phyloP scores from a whole-genome alignment of 2,888 invertebrate genomes.

The Lithophane semibrunnea region DNA sequence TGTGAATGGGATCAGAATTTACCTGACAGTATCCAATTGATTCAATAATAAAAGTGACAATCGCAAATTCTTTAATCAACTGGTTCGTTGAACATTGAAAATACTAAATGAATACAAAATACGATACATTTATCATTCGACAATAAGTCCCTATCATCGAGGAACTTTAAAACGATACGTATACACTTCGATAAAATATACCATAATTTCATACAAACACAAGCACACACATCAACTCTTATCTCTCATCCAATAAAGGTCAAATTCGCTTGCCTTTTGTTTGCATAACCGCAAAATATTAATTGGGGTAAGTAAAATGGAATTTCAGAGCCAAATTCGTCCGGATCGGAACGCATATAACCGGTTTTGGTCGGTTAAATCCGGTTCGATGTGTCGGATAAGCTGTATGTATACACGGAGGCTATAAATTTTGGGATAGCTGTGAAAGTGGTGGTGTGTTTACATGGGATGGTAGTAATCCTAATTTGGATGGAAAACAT shows the following conservation, averaged over 20 bases:
- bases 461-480: constrained; percentile 48
- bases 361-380: constrained; percentile 72
- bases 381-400: constrained; percentile 71
- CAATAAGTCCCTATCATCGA: constrained; percentile 61
- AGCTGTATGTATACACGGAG: constrained; percentile 57
- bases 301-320: constrained; percentile 55
- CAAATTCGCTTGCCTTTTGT: constrained; percentile 27
- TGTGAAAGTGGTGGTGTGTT: constrained; percentile 55
- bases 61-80: constrained; percentile 49
- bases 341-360: constrained; percentile 69
- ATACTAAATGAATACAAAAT: constrained; percentile 27
- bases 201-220: background rate
- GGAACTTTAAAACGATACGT: constrained; percentile 57
- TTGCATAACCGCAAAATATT: constrained; percentile 50
- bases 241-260: constrained; percentile 3
- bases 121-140: constrained; percentile 49
- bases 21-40: constrained; percentile 23
- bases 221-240: constrained; percentile 2
- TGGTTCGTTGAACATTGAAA: constrained; percentile 24
- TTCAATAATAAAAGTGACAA: constrained; percentile 42
- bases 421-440: constrained; percentile 58
- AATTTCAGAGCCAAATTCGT: constrained; percentile 60
- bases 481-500: constrained; percentile 23
- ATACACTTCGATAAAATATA: constrained; percentile 40
- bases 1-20: constrained; percentile 13